Percentiles rank a stretch among this genome's conserved stretches.
Conservation (phyloP, 2,888 invertebrate genomes). For the Monoplex corrugatus region DNA sequence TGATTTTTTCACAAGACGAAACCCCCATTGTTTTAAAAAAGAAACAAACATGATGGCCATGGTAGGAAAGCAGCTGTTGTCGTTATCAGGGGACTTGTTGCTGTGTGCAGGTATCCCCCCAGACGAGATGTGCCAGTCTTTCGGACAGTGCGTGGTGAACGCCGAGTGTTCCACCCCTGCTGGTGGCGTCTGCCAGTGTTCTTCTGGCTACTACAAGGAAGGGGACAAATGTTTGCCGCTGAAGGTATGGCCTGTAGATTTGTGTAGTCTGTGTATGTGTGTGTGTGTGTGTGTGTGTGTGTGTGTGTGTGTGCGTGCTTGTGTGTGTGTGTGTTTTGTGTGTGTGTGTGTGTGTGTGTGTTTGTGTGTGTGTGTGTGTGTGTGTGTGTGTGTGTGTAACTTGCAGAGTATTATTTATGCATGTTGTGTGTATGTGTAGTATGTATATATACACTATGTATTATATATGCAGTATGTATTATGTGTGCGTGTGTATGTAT, state of each 20-base stretch:
- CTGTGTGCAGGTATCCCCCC: conserved; percentile 42
- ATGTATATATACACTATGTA: no score
- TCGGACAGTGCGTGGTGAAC: conserved; percentile 49
- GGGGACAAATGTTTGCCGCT: conserved; percentile 41
- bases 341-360: not conserved
- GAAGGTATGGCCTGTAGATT: conserved; percentile 11
- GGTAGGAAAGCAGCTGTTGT: no score
- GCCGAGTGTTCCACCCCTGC: conserved; percentile 40
- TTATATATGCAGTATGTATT: no score
- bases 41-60: no score
- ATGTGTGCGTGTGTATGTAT: no score
- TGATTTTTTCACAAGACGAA: no score
- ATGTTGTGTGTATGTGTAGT: no score
- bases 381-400: not conserved
- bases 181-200: conserved; percentile 35
- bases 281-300: not conserved
- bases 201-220: conserved; percentile 37
- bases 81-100: not conserved
- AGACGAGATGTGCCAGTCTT: conserved; percentile 28
- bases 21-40: no score
- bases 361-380: not conserved
- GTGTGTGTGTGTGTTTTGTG: not conserved
- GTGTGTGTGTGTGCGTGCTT: no score
- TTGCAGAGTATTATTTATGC: no score
- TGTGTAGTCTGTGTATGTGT: not conserved